Conservation (phyloP, 2,888 invertebrate genomes). For the Carterocephalus palaemon region DNA sequence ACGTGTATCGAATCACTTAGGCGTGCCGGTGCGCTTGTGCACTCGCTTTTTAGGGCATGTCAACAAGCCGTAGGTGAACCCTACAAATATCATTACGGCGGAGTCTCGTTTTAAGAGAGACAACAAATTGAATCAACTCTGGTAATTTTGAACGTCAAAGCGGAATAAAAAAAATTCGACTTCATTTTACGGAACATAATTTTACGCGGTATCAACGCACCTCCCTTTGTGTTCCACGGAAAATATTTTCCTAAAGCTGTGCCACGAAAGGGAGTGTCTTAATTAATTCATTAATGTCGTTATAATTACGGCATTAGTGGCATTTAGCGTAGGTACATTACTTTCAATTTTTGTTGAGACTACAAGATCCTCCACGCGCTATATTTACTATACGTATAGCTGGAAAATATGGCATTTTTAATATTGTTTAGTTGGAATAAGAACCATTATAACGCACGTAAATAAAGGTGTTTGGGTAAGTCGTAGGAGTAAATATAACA, state of each 20-base stretch:
- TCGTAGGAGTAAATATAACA: too few species aligned
- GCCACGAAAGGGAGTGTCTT: conserved; percentile 50
- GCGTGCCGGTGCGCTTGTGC: conserved; percentile 64
- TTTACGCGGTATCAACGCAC: conserved; percentile 58
- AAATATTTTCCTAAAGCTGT: conserved; percentile 64
- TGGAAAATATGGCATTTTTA: too few species aligned
- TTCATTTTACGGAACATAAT: conserved; percentile 68
- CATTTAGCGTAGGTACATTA: conserved; percentile 51
- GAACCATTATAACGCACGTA: too few species aligned
- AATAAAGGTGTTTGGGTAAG: too few species aligned
- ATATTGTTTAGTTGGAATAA: too few species aligned
- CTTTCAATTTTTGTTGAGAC: conserved; percentile 41
- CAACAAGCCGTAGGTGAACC: conserved; percentile 73
- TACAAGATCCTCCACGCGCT: conserved; percentile 8
- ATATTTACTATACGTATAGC: neutral
- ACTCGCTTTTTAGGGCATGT: conserved; percentile 64
- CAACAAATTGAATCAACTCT: conserved; percentile 74
- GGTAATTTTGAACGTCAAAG: conserved; percentile 70
- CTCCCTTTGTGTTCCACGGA: conserved; percentile 58
- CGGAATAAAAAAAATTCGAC: conserved; percentile 59
- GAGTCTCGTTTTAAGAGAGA: conserved; percentile 74
- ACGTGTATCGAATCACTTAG: conserved; percentile 78
- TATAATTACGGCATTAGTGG: conserved; percentile 59
- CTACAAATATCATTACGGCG: conserved; percentile 68
- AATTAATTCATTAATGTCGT: conserved; percentile 70